A percentile compares a stretch with the other conserved stretches of the same genome.
These are phyloP conservation scores for Tupiocoris notatus DNA, from an alignment of 2,888 invertebrate species.

Conservation along the genomic window DNA sequence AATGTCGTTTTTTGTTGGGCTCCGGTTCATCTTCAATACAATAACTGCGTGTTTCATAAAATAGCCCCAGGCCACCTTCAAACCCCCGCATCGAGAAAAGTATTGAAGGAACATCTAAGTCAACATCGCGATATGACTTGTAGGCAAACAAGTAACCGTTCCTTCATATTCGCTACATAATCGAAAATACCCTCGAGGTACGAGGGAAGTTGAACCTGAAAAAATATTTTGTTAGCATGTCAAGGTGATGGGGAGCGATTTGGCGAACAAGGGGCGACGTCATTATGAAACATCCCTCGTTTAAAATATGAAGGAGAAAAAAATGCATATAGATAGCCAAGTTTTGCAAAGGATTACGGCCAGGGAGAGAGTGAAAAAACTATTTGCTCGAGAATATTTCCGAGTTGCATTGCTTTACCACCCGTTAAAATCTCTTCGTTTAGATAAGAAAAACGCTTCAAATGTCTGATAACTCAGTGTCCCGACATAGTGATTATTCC, in stretches of 20 bases:
- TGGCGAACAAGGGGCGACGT: not conserved
- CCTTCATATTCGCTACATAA: not conserved
- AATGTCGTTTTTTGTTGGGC: not conserved
- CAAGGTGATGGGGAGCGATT: slow-evolving; percentile 13
- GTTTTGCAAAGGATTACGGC: not conserved
- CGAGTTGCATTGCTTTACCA: not conserved
- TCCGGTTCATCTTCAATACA: not conserved
- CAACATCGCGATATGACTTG: slow-evolving; percentile 21
- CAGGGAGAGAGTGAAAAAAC: not conserved
- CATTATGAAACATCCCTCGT: not conserved
- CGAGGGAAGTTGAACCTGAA: slow-evolving; percentile 5
- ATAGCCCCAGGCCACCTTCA: not conserved
- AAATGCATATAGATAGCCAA: not conserved
- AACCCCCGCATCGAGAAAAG: not conserved
- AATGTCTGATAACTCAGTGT: too few species aligned
- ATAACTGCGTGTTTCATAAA: not conserved
- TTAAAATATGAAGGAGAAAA: too few species aligned
- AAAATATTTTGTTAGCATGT: slow-evolving; percentile 29
- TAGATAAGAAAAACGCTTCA: too few species aligned
- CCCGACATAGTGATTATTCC: too few species aligned
- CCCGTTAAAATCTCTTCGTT: not conserved
- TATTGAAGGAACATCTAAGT: not conserved
- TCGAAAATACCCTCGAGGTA: slow-evolving; percentile 3
- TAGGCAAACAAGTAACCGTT: slow-evolving; percentile 29
- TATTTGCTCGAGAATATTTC: not conserved